A percentile compares a stretch with the other conserved stretches of the same genome.
These are phyloP conservation scores for Myotis vivesi DNA, from an alignment of 2,797 vertebrate species.

Conservation along the genomic window DNA sequence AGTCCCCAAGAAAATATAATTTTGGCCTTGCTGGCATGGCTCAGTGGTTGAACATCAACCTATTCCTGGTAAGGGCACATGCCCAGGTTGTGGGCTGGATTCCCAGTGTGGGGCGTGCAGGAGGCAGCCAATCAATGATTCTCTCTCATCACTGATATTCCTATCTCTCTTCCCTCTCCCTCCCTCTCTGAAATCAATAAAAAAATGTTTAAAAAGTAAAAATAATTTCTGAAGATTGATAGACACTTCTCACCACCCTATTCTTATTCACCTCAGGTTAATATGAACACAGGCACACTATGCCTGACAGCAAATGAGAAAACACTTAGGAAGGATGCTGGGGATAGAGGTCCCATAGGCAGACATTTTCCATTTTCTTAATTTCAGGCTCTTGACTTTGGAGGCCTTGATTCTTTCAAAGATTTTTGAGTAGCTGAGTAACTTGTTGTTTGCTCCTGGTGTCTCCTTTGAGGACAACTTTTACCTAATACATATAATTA, in stretches of 20 bases:
- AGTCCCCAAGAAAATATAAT: neutral
- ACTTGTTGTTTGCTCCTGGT: neutral
- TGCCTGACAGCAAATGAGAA: neutral
- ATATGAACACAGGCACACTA: neutral
- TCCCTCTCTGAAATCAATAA: no score
- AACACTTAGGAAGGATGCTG: neutral
- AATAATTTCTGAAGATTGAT: neutral
- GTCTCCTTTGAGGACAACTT: neutral
- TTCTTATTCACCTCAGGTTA: neutral
- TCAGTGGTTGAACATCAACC: no score
- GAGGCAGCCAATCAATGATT: no score
- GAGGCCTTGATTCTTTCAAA: slow-evolving; percentile 39
- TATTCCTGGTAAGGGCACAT: no score
- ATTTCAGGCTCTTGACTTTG: neutral
- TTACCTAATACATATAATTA: slow-evolving; percentile 42
- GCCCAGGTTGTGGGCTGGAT: no score
- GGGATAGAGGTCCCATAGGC: neutral
- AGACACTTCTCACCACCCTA: neutral
- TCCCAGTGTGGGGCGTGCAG: no score
- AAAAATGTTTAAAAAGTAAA: no score
- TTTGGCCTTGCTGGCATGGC: no score
- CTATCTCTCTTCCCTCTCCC: no score
- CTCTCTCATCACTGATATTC: no score
- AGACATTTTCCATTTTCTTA: neutral
- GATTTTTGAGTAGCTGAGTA: slow-evolving; percentile 9